phyloP scores from a whole-genome alignment of 2,797 vertebrate genomes.

The Melanotaenia maccullochi region DNA sequence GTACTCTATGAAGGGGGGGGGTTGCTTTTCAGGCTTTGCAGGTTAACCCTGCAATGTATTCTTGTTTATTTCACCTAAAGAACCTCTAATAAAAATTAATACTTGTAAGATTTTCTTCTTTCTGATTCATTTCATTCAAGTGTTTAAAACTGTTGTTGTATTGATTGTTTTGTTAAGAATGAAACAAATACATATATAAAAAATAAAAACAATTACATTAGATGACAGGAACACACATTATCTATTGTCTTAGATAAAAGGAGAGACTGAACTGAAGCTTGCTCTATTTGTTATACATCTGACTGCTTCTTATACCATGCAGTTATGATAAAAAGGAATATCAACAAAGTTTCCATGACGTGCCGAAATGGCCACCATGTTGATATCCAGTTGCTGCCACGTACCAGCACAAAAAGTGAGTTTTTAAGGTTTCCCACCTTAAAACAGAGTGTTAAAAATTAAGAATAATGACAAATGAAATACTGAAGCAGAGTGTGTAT shows the following conservation, averaged over 20 bases:
- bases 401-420: too few relatives aligned
- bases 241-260: constrained; percentile 55
- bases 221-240: constrained; percentile 35
- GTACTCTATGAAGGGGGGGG: constrained; percentile 19
- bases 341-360: not conserved
- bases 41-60: not conserved
- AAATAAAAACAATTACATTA: constrained; percentile 11
- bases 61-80: constrained; percentile 53
- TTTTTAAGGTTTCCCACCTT: too few relatives aligned
- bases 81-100: constrained; percentile 56
- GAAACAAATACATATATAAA: too few relatives aligned
- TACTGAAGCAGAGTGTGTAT: not conserved
- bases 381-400: too few relatives aligned
- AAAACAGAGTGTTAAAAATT: too few relatives aligned
- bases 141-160: too few relatives aligned
- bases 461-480: too few relatives aligned
- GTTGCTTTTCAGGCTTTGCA: constrained; percentile 4
- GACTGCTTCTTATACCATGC: not conserved
- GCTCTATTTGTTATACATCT: not conserved
- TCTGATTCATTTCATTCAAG: too few relatives aligned
- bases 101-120: not conserved
- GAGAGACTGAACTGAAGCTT: not conserved
- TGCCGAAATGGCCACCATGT: not conserved
- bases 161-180: too few relatives aligned
- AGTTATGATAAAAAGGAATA: too few relatives aligned